Conservation (phyloP, 2,113 vertebrate genomes). For the Psittacara wagleri region DNA sequence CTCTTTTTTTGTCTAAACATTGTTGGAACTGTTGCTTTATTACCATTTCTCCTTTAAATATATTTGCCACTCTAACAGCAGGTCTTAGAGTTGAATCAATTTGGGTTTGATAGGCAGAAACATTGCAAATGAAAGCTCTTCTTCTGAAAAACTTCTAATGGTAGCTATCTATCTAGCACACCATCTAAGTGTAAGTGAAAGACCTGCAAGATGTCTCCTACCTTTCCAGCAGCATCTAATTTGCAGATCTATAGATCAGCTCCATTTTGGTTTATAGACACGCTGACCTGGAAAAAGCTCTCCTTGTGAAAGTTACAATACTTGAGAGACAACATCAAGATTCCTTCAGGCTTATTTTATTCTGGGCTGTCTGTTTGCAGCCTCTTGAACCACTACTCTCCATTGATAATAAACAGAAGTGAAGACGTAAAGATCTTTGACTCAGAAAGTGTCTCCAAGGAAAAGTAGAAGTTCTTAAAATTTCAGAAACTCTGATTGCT, state of each 20-base stretch:
- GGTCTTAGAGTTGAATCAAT: neutral
- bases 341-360: constrained; percentile 37
- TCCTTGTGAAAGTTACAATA: neutral
- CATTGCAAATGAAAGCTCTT: neutral
- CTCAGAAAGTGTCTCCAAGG: constrained; percentile 43
- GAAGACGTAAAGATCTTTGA: constrained; percentile 28
- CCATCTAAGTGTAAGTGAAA: neutral
- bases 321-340: neutral
- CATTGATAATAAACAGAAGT: constrained; percentile 6
- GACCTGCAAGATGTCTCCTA: neutral
- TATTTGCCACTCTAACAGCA: neutral
- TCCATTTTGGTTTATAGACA: constrained; percentile 1
- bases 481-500: constrained; percentile 2
- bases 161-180: neutral
- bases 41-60: neutral
- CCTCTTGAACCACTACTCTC: neutral
- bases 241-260: neutral
- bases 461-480: constrained; percentile 40
- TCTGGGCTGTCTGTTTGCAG: neutral
- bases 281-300: neutral
- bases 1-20: neutral
- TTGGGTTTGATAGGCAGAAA: neutral
- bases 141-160: neutral
- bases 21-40: neutral
- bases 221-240: neutral